Base-by-base conservation (phyloP, 2,113 vertebrate species). In the Acanthochromis polyacanthus region DNA sequence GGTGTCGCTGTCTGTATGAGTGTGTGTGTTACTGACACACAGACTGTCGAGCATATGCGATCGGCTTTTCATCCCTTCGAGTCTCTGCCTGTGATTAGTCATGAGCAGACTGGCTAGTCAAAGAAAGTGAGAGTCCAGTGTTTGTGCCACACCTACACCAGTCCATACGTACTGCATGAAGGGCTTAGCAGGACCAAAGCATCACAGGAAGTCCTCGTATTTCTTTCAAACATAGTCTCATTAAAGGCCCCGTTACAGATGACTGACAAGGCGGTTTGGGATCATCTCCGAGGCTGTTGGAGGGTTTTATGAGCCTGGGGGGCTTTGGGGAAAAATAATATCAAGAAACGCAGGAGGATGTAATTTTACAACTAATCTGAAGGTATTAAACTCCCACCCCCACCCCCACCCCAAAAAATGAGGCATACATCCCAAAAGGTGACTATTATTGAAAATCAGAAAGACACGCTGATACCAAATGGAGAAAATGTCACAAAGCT, bases 1-100 rank as follows among this genome's bases (percentile, higher is more conserved):
- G 58, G 69, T 71, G 78, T 45, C 23, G 10, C 32, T 66, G 57
- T 71, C 77, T 69, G 53, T 19, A 28, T 1, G 0, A 25, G 28
- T 65, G 63, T 70, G 57, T 52, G 60, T 3, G 48, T 51, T 67
- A 67, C 9, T 46, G 69, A 84, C 83, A 84, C 69, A 62, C 85
- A 78, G 83, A 64, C 78, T 77, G 85, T 55, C 25, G 11, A 43
- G 71, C 85, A 75, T 78, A 82, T 77, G 81, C 36, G 66, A 78
- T 77, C 50, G 20, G 75, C 66, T 70, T 53, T 25, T 72, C 70
- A 71, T 80, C 61, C 69, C 19, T 38, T 4, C 16, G n/a, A 68
- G 73, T 68, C n/a, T 68, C 32, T 50, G 71, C 43, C 63, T 80
- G 72, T 11, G 2, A 75, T 80, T 72, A 68, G 45, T 76, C 78